Percentiles rank a stretch among this genome's conserved stretches.
Evolutionary conservation across 2,113 vertebrate genomes (phyloP).

Genomic region (Prinia subflava): DNA sequence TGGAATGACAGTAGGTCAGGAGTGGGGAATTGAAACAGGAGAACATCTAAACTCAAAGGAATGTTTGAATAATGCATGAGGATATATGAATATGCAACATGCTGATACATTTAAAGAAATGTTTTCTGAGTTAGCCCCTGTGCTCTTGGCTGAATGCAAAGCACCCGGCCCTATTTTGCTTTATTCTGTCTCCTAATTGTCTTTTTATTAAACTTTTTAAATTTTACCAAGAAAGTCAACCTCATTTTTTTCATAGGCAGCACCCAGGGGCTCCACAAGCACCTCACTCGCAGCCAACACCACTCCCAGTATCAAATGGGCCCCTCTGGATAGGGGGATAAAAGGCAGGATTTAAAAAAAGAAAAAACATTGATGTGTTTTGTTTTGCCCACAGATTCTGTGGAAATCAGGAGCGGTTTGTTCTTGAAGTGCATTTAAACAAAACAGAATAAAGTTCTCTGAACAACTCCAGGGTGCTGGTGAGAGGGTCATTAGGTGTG

Average conservation of each 20-base stretch:
- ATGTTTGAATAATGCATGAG: background rate
- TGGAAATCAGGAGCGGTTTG: background rate
- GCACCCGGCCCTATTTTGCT: background rate
- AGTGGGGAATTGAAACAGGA: background rate
- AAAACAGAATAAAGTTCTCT: background rate
- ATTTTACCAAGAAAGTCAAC: background rate
- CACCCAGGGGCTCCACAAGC: slow-evolving; percentile 46
- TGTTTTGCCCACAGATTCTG: background rate
- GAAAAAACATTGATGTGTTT: background rate
- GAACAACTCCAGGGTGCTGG: background rate
- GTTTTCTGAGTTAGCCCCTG: background rate
- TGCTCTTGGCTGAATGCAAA: background rate
- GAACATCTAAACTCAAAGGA: background rate
- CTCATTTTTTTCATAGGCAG: background rate
- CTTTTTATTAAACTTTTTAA: background rate
- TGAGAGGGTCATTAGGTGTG: background rate
- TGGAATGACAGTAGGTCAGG: background rate
- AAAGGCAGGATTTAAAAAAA: background rate
- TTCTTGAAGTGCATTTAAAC: background rate
- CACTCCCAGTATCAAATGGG: background rate
- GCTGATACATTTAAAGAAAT: background rate
- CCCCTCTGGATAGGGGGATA: background rate
- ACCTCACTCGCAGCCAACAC: background rate
- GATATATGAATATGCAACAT: background rate
- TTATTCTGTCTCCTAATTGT: background rate